Evolutionary conservation across 2,888 invertebrate species (phyloP), one percentile per base, ranked within the genome.

Genomic region (Alloplasta piceator): DNA sequence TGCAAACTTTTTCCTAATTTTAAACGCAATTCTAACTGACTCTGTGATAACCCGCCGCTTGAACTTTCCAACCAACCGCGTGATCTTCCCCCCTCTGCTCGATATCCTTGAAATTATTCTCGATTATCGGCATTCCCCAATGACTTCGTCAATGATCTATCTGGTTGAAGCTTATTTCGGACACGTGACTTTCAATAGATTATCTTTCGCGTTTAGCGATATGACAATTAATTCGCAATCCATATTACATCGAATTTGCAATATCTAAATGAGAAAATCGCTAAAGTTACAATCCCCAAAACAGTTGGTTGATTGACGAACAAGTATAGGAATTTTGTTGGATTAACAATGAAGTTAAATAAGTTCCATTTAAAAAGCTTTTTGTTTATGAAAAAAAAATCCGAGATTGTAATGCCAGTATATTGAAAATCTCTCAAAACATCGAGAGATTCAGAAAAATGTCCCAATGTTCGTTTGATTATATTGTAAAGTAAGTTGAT

Each of bases 51-150:
- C 77, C 80, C 12, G 78, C 12, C 64, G 48, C 58, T 73, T 73
- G 80, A 78, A 80, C 78, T 80, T 52, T 70, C 60, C 43, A 68
- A 64, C 50, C 46, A 36, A 70, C 61, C 64, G 80, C 58, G 26
- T 50, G 67, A 68, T 75, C 26, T 46, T 68, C 67, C 58, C 63
- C 66, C 56, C 10, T 74, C 68, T 39, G 39, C 46, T 39, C 36
- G 14, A 75, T 70, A 78, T 80, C 77, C 78, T 80, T 80, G 78
- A 80, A 78, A 73, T 78, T 80, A 78, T 78, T 78, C 80, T 78
- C 68, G 58, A 73, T 77, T 73, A 80, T 48, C 58, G 61, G 48
- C 68, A 50, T 77, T 78, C 68, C 68, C 73, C 68, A 64, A 64
- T 78, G 67, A 80, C 63, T 64, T 63, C 78, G 63, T 68, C 68